phyloP scores from a whole-genome alignment of 2,797 vertebrate species.

The Acanthopagrus latus region DNA sequence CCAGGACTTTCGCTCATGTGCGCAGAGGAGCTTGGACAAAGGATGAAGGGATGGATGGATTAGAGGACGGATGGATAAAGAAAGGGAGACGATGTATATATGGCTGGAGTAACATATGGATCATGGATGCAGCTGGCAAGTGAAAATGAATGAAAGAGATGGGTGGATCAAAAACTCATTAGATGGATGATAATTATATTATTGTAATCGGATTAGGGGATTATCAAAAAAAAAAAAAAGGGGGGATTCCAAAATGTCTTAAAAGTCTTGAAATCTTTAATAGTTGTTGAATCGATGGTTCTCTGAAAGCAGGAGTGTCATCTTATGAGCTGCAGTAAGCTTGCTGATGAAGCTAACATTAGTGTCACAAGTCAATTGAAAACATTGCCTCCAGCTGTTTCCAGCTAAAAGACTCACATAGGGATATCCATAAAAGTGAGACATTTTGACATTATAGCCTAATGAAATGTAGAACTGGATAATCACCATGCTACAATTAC shows the following conservation, averaged over 20 bases:
- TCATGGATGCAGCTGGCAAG: background rate
- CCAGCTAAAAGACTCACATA: too few species aligned
- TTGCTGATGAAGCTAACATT: too few species aligned
- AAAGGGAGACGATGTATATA: background rate
- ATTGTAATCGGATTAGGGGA: background rate
- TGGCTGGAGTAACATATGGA: background rate
- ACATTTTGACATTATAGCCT: too few species aligned
- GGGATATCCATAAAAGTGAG: too few species aligned
- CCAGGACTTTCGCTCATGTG: constrained; percentile 45
- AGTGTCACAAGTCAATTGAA: too few species aligned
- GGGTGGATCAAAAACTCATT: background rate
- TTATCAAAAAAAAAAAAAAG: background rate
- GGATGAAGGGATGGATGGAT: constrained; percentile 4
- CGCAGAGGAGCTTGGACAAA: constrained; percentile 19
- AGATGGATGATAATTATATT: background rate
- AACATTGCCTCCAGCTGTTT: too few species aligned
- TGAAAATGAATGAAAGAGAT: background rate
- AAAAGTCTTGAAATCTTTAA: background rate
- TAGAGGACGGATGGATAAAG: constrained; percentile 7
- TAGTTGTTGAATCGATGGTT: background rate
- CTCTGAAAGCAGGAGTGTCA: too few species aligned
- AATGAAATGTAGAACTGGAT: too few species aligned
- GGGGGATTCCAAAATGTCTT: background rate
- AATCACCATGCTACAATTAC: too few species aligned
- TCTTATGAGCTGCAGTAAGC: too few species aligned